Evolutionary conservation across 53 echinoderm and acorn worm species (phyloP), one percentile per base, ranked within the genome.

Genomic region (Luidia sarsii): DNA sequence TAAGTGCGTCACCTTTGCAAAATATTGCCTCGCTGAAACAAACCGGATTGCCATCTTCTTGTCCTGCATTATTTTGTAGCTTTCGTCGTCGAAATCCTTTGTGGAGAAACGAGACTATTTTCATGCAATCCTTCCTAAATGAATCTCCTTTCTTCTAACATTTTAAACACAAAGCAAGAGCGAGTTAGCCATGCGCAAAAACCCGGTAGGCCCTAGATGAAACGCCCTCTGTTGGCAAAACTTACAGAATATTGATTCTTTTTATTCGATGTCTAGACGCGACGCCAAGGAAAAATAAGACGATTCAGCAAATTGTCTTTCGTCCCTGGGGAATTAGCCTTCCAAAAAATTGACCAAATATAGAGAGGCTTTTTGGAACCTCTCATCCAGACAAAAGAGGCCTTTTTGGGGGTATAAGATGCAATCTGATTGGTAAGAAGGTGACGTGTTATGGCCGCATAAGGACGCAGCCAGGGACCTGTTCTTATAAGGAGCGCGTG

Each of bases 261-360:
- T 10, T 38, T 32, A 25, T 55, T 52, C 52, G 57, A 45, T 46
- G 77, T 21, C 60, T 59, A 77, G 77, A 77, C 62, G 45, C 30
- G 29, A 10, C 41, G 67, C 1, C 45, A 45, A 67, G 43, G 67
- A 39, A 61, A 77, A 59, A 77, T 62, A 43, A 48, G 43, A 36
- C 43, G 29, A 77, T 77, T 77, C 60, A 54, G 72, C 72, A 72
- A 55, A 56, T 56, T 54, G 72, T 72, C 38, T 55, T 24, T 30
- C 33, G 30, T 60, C 77, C 77, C 77, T 48, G 41, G 77, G 77
- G 61, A 61, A 77, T 77, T 77, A 77, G 77, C 41, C 46, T 43
- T 77, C 60, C 60, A 77, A 61, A 77, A 59, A 15, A 77, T 77
- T 77, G 77, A 39, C 77, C 77, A 77, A 77, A 77, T 77, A 77